Evolutionary conservation across 2,797 vertebrate genomes (phyloP), one percentile per base, ranked within the genome.

Genomic region (Lindbergichthys nudifrons): DNA sequence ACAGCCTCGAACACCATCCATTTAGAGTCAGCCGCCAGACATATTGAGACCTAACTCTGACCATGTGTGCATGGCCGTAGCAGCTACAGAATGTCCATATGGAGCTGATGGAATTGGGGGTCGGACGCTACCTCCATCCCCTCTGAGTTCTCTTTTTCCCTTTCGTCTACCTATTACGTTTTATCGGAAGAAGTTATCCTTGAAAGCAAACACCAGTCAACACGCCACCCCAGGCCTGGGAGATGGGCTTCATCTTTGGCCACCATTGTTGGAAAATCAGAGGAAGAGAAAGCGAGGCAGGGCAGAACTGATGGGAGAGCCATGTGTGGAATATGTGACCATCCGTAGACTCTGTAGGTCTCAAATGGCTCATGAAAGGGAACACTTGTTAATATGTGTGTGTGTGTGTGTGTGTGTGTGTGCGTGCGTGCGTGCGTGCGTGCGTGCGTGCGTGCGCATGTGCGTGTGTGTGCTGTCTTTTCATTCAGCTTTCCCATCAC

Each of bases 21-120:
- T 75, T 75, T 58, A 75, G 63, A 84, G 30, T 57, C 62, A 23
- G 67, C 83, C 19, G 71, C 76, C 77, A 80, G 77, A 86, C 83
- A 53, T 70, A 80, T 47, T 70, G 68, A 67, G 75, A 61, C 69
- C 60, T 80, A 90, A 88, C 85, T 42, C 76, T 39, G 23, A 77
- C 79, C 85, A 88, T 84, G 84, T 88, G 89, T 88, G 70, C 63
- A 3, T 11, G 18, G 59, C 59, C 26, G 61, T 54, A 75, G 77
- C 77, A 66, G 71, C 58, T 47, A 64, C 53, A 69, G 51, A 56
- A 41, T 52, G 8, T 87, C 77, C 86, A 88, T 70, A 84, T 88
- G 75, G 42, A 16, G 13, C 19, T 46, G 32, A 39, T 51, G 61
- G 23, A 36, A 15, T 42, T 18, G 8, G 39, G 26, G 41, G 45